A percentile compares a stretch with the other conserved stretches of the same genome.
These are phyloP conservation scores for Malurus leucopterus DNA, from an alignment of 2,797 vertebrate genomes.

Conservation along the genomic window DNA sequence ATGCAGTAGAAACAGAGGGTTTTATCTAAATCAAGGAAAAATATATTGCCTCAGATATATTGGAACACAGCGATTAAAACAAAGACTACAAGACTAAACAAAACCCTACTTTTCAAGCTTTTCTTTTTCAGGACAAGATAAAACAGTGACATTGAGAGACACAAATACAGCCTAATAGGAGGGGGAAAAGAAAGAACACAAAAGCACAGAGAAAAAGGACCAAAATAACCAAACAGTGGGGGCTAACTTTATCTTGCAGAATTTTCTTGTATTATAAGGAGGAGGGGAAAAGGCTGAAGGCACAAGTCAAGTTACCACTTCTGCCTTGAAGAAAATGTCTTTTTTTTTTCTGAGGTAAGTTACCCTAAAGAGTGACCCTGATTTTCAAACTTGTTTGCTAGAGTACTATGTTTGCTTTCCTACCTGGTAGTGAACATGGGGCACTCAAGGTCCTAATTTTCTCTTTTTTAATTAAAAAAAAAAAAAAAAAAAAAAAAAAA, in stretches of 20 bases:
- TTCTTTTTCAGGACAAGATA: not conserved
- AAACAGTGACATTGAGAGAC: not conserved
- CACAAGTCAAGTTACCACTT: not conserved
- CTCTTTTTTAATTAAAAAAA: not conserved
- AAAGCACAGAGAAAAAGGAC: accelerated
- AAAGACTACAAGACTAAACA: not conserved
- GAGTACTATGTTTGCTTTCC: not conserved
- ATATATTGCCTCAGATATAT: not conserved
- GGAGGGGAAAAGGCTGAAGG: not conserved
- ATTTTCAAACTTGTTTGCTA: not conserved
- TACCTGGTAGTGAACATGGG: not conserved
- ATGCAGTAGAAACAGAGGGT: accelerated
- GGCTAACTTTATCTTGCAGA: not conserved
- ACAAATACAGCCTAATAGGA: not conserved
- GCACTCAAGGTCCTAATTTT: not conserved
- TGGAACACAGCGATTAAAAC: not conserved
- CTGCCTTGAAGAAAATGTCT: not conserved
- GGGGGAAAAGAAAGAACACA: not conserved
- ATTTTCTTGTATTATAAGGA: not conserved
- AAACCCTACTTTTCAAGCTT: not conserved
- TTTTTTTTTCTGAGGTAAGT: not conserved
- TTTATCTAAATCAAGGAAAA: not conserved
- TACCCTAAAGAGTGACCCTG: not conserved
- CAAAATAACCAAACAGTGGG: not conserved
- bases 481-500: too few species aligned